Base-by-base conservation (phyloP, 2,888 invertebrate species). In the Chaetogeoica ovagalla region DNA sequence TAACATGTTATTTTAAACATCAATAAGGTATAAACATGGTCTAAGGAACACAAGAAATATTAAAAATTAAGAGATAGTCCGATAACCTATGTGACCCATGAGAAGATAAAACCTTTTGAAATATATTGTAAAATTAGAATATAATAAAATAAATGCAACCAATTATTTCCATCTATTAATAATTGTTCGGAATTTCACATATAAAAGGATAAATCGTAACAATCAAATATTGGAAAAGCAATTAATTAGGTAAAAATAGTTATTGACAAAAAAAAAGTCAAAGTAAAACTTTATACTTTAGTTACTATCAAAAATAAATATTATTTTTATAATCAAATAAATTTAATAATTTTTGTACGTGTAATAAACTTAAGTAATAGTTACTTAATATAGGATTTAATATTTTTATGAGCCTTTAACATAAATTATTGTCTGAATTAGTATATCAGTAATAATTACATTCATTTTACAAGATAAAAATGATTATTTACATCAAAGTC, bases 41-140 rank as follows among this genome's bases (percentile, higher is more conserved):
- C 65, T 59, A 76, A 59, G 57, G 23, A 68, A 68, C 43, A 76
- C 43, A 76, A 66, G 15, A 48, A 48, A 48, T 15, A 13, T 9
- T 48, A 48, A 11, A 48, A 13, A 48, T 48, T 48, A 48, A 30
- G 30, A 30, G 30, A 48, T 43, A 9, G 6, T 9, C 19, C 59
- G 75, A 76, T 76, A 76, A 76, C 75, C 75, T 68, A 68, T 57
- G 19, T 76, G 59, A 59, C 66, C 68, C 9, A 15, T 6, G 13
- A 48, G 4, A 59, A 68, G 75, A 76, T 76, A 63, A 76, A 57
- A 76, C n/a, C 15, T 59, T 74, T 65, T 55, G 21, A 57, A 74
- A 63, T 21, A 57, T n/a, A 43, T 68, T 37, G 19, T 55, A 55
- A 60, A 39, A 37, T n/a, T 5, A 72, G 43, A 66, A 59, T 19